Evolutionary conservation across 2,888 invertebrate species (phyloP).

Genomic region (Apocheima hispidaria): DNA sequence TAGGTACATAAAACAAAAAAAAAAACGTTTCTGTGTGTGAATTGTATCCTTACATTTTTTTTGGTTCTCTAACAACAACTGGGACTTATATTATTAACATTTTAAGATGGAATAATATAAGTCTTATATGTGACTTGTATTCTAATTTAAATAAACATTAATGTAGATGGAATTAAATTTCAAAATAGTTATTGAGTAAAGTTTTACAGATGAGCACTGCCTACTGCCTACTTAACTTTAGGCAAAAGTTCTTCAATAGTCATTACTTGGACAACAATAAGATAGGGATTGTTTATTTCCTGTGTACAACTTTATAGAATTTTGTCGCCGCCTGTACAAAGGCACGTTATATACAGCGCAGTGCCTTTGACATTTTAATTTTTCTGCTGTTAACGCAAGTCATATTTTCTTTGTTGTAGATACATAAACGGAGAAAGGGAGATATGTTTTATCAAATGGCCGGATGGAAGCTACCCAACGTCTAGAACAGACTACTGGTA

Average conservation of each 20-base stretch:
- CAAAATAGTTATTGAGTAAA: no score
- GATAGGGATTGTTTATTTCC: neutral
- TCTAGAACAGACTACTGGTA: constrained; percentile 88
- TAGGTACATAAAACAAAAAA: no score
- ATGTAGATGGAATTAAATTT: no score
- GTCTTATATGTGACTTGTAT: no score
- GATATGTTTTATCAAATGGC: constrained; percentile 88
- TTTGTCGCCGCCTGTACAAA: neutral
- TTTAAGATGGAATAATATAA: no score
- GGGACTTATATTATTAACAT: no score
- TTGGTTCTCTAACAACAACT: no score
- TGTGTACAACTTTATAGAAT: neutral
- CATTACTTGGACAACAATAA: neutral
- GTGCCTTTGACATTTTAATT: constrained; percentile 11
- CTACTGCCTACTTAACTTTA: neutral
- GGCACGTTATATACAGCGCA: constrained; percentile 1
- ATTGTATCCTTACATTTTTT: no score
- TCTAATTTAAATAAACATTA: no score
- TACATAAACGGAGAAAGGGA: constrained; percentile 82
- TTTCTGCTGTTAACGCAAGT: neutral
- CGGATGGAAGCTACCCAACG: constrained; percentile 86
- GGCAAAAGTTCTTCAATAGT: neutral
- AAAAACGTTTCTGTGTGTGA: no score
- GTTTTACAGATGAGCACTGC: no score
- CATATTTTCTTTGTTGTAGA: constrained; percentile 56